Conservation (phyloP, 2,113 vertebrate species). For the Cyprinodon tularosa region DNA sequence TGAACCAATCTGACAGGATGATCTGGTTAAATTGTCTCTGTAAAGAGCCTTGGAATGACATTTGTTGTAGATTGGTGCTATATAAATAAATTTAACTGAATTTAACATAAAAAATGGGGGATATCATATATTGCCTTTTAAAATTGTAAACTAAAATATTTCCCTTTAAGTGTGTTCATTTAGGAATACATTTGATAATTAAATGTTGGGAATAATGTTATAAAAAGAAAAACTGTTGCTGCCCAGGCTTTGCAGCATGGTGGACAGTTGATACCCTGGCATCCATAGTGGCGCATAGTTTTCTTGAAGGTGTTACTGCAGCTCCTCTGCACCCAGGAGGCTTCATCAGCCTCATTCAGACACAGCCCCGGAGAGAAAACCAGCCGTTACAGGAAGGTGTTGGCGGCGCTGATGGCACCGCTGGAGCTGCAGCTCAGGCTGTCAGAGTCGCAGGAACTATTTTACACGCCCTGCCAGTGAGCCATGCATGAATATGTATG, state of each 20-base stretch:
- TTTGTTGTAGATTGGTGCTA: no score
- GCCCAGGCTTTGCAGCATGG: constrained; percentile 2
- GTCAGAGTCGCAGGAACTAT: constrained; percentile 70
- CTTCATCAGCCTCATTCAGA: constrained; percentile 61
- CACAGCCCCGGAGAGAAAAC: constrained; percentile 33
- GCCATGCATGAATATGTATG: constrained; percentile 78
- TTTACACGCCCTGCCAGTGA: constrained; percentile 76
- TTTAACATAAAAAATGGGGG: no score
- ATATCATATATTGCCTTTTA: no score
- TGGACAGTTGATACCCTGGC: constrained; percentile 15
- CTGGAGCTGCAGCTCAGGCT: constrained; percentile 55
- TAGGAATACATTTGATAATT: background rate
- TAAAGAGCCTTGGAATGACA: no score
- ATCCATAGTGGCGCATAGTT: constrained; percentile 41
- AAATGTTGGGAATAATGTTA: background rate
- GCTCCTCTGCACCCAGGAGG: constrained; percentile 61
- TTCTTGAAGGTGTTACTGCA: constrained; percentile 24
- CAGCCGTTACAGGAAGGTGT: constrained; percentile 43
- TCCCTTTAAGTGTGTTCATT: background rate
- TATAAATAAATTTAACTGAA: no score
- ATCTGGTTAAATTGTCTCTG: no score
- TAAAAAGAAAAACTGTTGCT: background rate
- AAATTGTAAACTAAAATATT: no score
- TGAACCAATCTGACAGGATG: no score
- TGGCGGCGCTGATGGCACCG: constrained; percentile 44